These are phyloP conservation scores for Lucilia sericata DNA, from an alignment of 1,140 invertebrate genomes.

Conservation along the genomic window DNA sequence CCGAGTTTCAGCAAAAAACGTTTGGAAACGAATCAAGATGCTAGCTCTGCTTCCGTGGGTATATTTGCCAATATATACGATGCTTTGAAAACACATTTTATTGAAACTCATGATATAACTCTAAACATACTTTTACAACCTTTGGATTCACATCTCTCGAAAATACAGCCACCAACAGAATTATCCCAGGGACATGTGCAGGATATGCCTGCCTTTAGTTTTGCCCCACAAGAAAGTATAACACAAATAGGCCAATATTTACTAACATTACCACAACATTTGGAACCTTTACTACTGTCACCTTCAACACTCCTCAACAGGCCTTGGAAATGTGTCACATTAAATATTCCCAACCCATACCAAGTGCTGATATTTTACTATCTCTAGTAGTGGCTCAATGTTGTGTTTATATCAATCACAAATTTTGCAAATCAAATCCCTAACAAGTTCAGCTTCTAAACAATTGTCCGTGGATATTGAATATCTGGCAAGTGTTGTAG, in stretches of 20 bases:
- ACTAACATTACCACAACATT: constrained; percentile 92
- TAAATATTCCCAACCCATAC: constrained; percentile 73
- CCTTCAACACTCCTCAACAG: constrained; percentile 79
- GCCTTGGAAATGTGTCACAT: constrained; percentile 76
- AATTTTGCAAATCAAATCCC: constrained; percentile 81
- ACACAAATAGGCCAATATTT: constrained; percentile 94
- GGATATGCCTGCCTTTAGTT: constrained; percentile 88
- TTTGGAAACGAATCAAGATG: constrained; percentile 51
- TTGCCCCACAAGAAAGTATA: constrained; percentile 93
- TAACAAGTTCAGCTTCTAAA: constrained; percentile 80
- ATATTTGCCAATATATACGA: constrained; percentile 62
- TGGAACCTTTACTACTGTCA: constrained; percentile 87
- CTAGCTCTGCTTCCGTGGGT: constrained; percentile 52
- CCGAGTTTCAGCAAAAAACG: constrained; percentile 60
- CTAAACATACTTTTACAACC: constrained; percentile 77
- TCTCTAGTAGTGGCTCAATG: constrained; percentile 77
- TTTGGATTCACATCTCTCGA: constrained; percentile 68
- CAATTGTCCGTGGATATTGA: constrained; percentile 92
- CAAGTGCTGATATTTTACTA: constrained; percentile 81
- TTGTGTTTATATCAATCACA: constrained; percentile 79
- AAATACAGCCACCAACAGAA: constrained; percentile 57
- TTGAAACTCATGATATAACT: constrained; percentile 74
- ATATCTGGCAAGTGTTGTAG: constrained; percentile 86
- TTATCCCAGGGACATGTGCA: constrained; percentile 24
- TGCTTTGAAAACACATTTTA: constrained; percentile 69